A percentile compares a stretch with the other conserved stretches of the same genome.
These are phyloP conservation scores for Notothenia coriiceps DNA, from an alignment of 2,113 vertebrate genomes.

Conservation along the genomic window DNA sequence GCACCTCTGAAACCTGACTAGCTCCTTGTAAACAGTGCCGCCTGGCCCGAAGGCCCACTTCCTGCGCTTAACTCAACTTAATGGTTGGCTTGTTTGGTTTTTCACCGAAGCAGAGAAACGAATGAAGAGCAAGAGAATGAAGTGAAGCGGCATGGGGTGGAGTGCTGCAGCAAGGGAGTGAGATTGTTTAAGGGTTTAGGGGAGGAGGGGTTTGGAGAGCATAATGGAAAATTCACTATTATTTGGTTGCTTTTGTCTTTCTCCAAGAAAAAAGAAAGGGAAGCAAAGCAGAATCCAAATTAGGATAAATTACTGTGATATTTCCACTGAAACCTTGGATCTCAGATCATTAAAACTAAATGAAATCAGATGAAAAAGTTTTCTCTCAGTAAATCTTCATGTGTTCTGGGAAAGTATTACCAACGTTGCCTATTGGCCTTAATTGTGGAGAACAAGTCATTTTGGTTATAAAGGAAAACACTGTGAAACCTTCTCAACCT, in stretches of 20 bases:
- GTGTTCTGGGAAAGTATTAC: conserved; percentile 2
- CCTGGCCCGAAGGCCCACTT: conserved; percentile 81
- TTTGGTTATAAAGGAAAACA: not conserved
- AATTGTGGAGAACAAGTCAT: not conserved
- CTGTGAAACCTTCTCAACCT: not conserved
- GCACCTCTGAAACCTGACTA: conserved; percentile 80
- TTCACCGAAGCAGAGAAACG: conserved; percentile 72
- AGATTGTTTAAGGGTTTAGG: conserved; percentile 60
- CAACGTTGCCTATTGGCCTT: conserved; percentile 13
- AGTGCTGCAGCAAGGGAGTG: conserved; percentile 43
- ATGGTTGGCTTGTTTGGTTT: conserved; percentile 84
- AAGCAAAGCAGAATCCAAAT: conserved; percentile 30
- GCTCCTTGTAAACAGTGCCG: conserved; percentile 82
- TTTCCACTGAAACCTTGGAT: conserved; percentile 47
- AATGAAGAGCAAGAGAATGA: conserved; percentile 55
- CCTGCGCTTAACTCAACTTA: conserved; percentile 84
- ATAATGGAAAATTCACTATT: conserved; percentile 73
- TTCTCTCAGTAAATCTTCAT: conserved; percentile 31
- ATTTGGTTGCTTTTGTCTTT: conserved; percentile 71
- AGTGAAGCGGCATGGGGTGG: conserved; percentile 64
- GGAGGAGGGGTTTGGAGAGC: conserved; percentile 68
- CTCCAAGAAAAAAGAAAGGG: conserved; percentile 12
- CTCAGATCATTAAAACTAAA: conserved; percentile 55
- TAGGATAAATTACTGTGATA: conserved; percentile 54
- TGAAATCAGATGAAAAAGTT: conserved; percentile 62